These are phyloP conservation scores for Distichodus sexfasciatus DNA, from an alignment of 2,797 vertebrate species.

Conservation along the genomic window DNA sequence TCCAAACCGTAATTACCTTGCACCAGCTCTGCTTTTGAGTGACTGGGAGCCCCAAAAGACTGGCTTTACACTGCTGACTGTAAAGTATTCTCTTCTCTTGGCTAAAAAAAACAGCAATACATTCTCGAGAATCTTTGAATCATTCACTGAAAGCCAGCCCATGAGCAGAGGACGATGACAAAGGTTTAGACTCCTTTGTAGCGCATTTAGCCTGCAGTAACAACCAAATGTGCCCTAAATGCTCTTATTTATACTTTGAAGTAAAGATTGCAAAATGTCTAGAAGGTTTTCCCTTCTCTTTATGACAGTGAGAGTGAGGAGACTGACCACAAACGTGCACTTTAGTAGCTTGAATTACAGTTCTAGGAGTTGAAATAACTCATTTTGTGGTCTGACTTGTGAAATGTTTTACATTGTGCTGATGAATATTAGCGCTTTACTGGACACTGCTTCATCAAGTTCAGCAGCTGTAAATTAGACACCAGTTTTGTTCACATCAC, in stretches of 20 bases:
- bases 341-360: too few species aligned
- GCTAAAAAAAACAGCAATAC: not conserved
- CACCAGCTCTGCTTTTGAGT: not conserved
- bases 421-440: not conserved
- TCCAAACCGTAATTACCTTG: slow-evolving; percentile 6
- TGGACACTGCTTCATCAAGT: slow-evolving; percentile 32
- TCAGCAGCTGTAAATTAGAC: slow-evolving; percentile 31
- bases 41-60: not conserved
- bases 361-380: not conserved
- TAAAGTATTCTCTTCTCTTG: not conserved
- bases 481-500: slow-evolving; percentile 35
- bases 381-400: not conserved
- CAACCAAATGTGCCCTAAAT: too few species aligned
- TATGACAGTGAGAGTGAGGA: too few species aligned
- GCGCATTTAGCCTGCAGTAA: too few species aligned
- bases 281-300: too few species aligned
- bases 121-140: too few species aligned
- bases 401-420: not conserved
- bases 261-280: too few species aligned
- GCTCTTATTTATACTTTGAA: too few species aligned
- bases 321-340: not conserved
- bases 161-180: too few species aligned
- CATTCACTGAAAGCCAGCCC: too few species aligned
- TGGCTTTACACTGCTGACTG: not conserved
- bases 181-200: too few species aligned